Percentiles rank a stretch among this genome's conserved stretches.
These are phyloP conservation scores for Numida meleagris DNA, from an alignment of 2,113 vertebrate genomes.

Conservation along the genomic window DNA sequence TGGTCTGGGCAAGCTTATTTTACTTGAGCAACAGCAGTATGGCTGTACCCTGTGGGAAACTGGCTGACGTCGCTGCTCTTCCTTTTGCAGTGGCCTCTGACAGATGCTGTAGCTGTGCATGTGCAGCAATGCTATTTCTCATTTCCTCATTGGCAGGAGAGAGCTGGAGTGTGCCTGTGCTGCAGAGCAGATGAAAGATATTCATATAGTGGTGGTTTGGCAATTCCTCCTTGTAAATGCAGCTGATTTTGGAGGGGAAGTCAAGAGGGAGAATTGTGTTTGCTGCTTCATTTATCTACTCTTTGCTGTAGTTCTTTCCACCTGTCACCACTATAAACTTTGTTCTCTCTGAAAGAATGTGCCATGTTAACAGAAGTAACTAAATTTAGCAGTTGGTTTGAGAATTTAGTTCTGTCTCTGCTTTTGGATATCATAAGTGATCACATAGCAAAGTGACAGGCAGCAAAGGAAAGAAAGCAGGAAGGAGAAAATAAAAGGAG, in stretches of 20 bases:
- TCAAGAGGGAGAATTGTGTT: neutral
- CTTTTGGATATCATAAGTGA: neutral
- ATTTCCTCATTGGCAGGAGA: neutral
- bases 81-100: neutral
- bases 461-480: neutral
- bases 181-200: neutral
- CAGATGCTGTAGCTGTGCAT: neutral
- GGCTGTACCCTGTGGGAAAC: neutral
- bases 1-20: neutral
- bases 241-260: neutral
- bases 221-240: neutral
- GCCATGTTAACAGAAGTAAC: neutral
- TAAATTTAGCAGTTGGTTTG: constrained; percentile 26
- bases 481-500: neutral
- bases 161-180: neutral
- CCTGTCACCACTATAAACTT: neutral
- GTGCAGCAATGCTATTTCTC: neutral
- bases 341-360: neutral
- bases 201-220: neutral
- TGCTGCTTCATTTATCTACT: constrained; percentile 25
- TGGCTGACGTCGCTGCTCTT: neutral
- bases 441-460: neutral
- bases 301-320: constrained; percentile 24
- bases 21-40: neutral
- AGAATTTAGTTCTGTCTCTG: neutral